These are phyloP conservation scores for Haemorhous mexicanus DNA, from an alignment of 2,113 vertebrate species.

Conservation along the genomic window DNA sequence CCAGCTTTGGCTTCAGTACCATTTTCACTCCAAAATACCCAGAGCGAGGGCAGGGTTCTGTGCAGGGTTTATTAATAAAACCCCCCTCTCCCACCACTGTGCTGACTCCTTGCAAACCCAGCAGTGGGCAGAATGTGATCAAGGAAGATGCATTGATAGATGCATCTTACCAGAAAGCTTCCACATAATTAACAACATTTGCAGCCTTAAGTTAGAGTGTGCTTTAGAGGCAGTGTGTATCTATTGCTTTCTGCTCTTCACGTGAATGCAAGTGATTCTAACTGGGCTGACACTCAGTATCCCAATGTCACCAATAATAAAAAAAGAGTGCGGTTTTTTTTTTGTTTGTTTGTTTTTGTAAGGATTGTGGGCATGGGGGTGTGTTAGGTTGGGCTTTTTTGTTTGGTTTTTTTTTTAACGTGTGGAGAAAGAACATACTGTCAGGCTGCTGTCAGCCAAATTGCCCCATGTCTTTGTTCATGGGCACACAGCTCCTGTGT, in stretches of 20 bases:
- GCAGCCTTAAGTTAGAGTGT: not conserved
- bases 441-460: not conserved
- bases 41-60: not conserved
- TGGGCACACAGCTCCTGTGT: not conserved
- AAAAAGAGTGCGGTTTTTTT: not conserved
- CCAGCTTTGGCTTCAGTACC: not conserved
- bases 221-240: not conserved
- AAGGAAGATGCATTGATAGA: not conserved
- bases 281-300: not conserved
- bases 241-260: not conserved
- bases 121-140: slow-evolving; percentile 41
- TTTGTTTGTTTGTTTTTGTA: not conserved
- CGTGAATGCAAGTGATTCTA: fast-evolving
- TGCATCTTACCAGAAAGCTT: not conserved
- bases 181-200: not conserved
- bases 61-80: not conserved
- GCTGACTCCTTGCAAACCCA: slow-evolving; percentile 20
- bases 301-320: not conserved
- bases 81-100: not conserved
- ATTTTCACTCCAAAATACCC: not conserved
- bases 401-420: fast-evolving
- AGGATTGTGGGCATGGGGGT: not conserved
- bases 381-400: not conserved
- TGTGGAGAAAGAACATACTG: not conserved
- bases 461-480: not conserved